These are phyloP conservation scores for Sericinus montela DNA, from an alignment of 2,888 invertebrate genomes.

Conservation along the genomic window DNA sequence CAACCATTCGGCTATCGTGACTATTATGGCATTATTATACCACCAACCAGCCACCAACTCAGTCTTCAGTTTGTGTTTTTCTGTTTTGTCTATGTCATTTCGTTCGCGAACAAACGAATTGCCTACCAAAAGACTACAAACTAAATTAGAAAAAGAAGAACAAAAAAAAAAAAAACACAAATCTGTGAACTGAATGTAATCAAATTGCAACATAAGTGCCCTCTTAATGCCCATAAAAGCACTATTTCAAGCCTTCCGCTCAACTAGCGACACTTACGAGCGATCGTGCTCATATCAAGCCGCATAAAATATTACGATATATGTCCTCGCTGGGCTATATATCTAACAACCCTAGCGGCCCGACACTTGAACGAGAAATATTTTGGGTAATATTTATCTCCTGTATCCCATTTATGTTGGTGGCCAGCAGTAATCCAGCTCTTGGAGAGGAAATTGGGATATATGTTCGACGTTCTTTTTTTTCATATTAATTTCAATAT, in stretches of 20 bases:
- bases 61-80: no score
- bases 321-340: background rate
- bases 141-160: no score
- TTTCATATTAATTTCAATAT: no score
- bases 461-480: no score
- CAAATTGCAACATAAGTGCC: slow-evolving; percentile 6
- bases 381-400: background rate
- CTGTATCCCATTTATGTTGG: background rate
- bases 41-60: no score
- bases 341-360: background rate
- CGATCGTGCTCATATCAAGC: slow-evolving; percentile 5
- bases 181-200: background rate
- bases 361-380: background rate
- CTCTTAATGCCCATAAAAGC: slow-evolving; percentile 9
- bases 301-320: slow-evolving; percentile 10
- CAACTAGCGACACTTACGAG: slow-evolving; percentile 3
- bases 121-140: no score
- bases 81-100: no score
- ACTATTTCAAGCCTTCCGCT: slow-evolving; percentile 1
- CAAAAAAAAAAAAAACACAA: background rate
- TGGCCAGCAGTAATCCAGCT: no score
- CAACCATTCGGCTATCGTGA: no score
- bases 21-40: no score
- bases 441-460: no score
- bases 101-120: no score